Conservation (phyloP, 2,888 invertebrate species). For the Physocephala rufipes region DNA sequence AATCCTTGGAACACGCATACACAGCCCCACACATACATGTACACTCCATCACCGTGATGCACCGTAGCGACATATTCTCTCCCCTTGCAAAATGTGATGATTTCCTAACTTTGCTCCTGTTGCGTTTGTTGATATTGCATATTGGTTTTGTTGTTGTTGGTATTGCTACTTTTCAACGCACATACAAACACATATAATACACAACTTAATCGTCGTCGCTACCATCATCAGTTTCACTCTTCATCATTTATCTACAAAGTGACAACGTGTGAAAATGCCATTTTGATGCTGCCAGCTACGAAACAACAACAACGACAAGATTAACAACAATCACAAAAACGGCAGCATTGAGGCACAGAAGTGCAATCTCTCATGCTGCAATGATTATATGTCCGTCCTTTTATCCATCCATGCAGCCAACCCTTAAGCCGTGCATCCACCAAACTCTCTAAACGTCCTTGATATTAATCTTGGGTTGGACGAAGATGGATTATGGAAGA, state of each 20-base stretch:
- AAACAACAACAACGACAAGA: slow-evolving; percentile 11
- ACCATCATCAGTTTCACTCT: slow-evolving; percentile 10
- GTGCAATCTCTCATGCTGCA: slow-evolving; percentile 35
- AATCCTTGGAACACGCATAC: slow-evolving; percentile 53
- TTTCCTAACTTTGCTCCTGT: slow-evolving; percentile 24
- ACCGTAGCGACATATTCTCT: no score
- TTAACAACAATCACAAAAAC: slow-evolving; percentile 12
- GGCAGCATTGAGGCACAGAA: slow-evolving; percentile 13
- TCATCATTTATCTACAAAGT: slow-evolving; percentile 42
- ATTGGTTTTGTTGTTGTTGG: slow-evolving; percentile 4
- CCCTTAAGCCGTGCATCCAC: no score
- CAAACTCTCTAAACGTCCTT: no score
- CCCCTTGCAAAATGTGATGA: slow-evolving; percentile 31
- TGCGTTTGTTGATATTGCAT: slow-evolving; percentile 12
- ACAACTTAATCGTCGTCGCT: neutral
- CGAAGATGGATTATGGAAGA: neutral
- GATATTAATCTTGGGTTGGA: neutral
- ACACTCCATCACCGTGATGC: neutral
- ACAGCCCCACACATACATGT: slow-evolving; percentile 26
- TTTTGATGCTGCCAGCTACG: slow-evolving; percentile 51
- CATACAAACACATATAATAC: no score
- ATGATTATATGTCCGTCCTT: slow-evolving; percentile 22
- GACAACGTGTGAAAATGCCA: slow-evolving; percentile 64
- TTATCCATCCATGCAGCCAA: neutral
- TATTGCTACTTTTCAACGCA: slow-evolving; percentile 17